A percentile compares a stretch with the other conserved stretches of the same genome.
Evolutionary conservation across 2,888 invertebrate species (phyloP).

Genomic region (Tetropium fuscum): DNA sequence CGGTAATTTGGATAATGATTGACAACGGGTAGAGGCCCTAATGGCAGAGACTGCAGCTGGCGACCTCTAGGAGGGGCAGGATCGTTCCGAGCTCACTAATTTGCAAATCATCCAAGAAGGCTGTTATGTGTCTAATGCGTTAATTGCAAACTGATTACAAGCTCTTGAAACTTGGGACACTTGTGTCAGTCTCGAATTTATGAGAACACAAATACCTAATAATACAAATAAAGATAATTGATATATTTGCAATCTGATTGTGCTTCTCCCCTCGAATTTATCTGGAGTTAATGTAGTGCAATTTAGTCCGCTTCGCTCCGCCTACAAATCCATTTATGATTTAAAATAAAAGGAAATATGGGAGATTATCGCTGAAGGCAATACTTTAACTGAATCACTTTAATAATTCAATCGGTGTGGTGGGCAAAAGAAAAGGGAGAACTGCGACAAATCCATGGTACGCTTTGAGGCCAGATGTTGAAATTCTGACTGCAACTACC

Average conservation of each 20-base stretch:
- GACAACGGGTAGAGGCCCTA: slow-evolving; percentile 46
- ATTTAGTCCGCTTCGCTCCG: slow-evolving; percentile 28
- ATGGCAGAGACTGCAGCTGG: slow-evolving; percentile 43
- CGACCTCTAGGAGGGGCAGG: slow-evolving; percentile 37
- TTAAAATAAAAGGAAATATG: slow-evolving; percentile 40
- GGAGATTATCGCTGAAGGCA: slow-evolving; percentile 41
- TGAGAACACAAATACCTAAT: neutral
- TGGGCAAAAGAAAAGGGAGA: slow-evolving; percentile 13
- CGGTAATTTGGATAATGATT: slow-evolving; percentile 49
- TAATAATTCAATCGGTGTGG: slow-evolving; percentile 43
- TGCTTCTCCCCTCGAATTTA: slow-evolving; percentile 33
- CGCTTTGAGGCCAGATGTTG: slow-evolving; percentile 39
- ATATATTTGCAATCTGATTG: slow-evolving; percentile 20
- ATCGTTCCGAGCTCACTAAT: slow-evolving; percentile 37
- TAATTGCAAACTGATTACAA: slow-evolving; percentile 30
- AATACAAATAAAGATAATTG: too few relatives aligned
- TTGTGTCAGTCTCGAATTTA: neutral
- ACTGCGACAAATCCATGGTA: neutral
- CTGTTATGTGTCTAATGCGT: slow-evolving; percentile 31
- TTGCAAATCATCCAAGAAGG: slow-evolving; percentile 38
- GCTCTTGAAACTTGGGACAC: too few relatives aligned
- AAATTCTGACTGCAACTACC: slow-evolving; percentile 39
- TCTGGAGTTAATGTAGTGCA: slow-evolving; percentile 38
- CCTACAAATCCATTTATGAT: slow-evolving; percentile 19
- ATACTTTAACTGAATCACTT: slow-evolving; percentile 45